These are phyloP conservation scores for Saccostrea echinata DNA, from an alignment of 1,140 invertebrate species.

Conservation along the genomic window DNA sequence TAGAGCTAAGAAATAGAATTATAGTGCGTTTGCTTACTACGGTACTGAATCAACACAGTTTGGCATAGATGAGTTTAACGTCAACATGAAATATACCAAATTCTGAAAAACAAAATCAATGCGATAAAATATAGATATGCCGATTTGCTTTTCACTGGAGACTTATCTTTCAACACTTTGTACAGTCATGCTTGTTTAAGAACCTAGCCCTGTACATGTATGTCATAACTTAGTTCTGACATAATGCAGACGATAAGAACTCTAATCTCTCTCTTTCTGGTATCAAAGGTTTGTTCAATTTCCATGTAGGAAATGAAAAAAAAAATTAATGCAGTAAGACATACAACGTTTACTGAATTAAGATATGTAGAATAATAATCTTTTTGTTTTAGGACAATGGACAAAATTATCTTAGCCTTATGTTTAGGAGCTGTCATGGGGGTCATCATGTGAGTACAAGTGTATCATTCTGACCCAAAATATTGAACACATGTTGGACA, in stretches of 20 bases:
- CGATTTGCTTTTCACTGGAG: too few species aligned
- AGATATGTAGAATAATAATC: not conserved
- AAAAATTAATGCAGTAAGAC: not conserved
- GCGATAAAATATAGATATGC: too few species aligned
- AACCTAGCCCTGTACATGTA: too few species aligned
- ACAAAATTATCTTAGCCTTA: not conserved
- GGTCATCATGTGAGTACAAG: not conserved
- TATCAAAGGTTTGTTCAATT: constrained; percentile 12
- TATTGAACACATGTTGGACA: not conserved
- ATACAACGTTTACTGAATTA: not conserved
- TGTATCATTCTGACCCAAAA: not conserved
- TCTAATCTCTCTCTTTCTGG: not conserved
- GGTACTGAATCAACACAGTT: too few species aligned
- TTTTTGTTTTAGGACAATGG: not conserved
- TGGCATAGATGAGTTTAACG: too few species aligned
- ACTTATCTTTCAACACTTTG: too few species aligned
- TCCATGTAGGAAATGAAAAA: not conserved
- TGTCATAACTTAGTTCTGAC: not conserved
- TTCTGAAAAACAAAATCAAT: too few species aligned
- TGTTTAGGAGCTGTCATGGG: not conserved
- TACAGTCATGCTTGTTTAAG: too few species aligned
- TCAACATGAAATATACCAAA: too few species aligned
- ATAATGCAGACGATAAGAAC: not conserved
- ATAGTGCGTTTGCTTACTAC: too few species aligned
- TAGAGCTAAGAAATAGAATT: too few species aligned